A percentile compares a stretch with the other conserved stretches of the same genome.
These are phyloP conservation scores for Leptonema lineaticorne DNA, from an alignment of 1,140 invertebrate genomes.

Conservation along the genomic window DNA sequence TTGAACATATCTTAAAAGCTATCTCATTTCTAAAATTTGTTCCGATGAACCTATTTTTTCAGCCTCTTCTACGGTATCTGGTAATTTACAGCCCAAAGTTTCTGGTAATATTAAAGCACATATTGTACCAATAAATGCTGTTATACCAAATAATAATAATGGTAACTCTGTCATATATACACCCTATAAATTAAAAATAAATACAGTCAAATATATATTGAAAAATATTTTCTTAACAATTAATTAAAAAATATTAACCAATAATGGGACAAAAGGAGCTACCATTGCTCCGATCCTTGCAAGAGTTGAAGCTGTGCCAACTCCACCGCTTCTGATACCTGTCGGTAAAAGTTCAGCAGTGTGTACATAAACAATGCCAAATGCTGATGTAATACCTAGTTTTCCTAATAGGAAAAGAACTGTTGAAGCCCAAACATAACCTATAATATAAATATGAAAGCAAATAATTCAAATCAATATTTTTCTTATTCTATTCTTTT, in stretches of 20 bases:
- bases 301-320: slow-evolving; percentile 61
- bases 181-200: slow-evolving; percentile 46
- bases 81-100: slow-evolving; percentile 60
- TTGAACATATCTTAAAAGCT: no score
- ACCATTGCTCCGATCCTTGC: slow-evolving; percentile 63
- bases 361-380: slow-evolving; percentile 63
- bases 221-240: no score
- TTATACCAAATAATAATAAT: slow-evolving; percentile 57
- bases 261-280: slow-evolving; percentile 62
- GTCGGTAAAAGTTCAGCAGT: slow-evolving; percentile 67
- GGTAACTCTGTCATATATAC: slow-evolving; percentile 57
- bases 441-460: slow-evolving; percentile 46
- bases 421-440: slow-evolving; percentile 54
- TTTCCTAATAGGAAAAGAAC: slow-evolving; percentile 65
- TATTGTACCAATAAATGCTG: slow-evolving; percentile 56
- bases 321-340: slow-evolving; percentile 57
- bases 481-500: not conserved
- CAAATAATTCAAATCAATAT: not conserved
- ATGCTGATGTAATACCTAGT: slow-evolving; percentile 62
- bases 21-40: slow-evolving; percentile 24
- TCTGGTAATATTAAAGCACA: slow-evolving; percentile 59
- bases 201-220: slow-evolving; percentile 19
- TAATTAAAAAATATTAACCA: slow-evolving; percentile 48
- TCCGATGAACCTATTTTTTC: slow-evolving; percentile 29
- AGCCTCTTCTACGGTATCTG: slow-evolving; percentile 48